Evolutionary conservation across 2,888 invertebrate species (phyloP).

Genomic region (Margaritifera margaritifera): DNA sequence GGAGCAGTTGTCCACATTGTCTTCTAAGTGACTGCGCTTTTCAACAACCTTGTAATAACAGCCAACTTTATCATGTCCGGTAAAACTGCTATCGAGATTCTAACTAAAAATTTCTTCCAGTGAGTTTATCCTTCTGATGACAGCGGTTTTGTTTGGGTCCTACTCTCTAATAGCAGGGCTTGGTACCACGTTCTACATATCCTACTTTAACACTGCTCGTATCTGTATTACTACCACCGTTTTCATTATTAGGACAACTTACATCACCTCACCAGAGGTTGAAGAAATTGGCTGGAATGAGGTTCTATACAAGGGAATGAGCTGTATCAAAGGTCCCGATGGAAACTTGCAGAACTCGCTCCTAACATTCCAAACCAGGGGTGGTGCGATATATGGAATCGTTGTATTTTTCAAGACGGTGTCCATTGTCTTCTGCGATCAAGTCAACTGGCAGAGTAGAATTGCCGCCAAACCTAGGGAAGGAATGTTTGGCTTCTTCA

Average conservation of each 20-base stretch:
- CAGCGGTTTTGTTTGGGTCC: conserved; percentile 51
- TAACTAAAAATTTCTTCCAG: conserved; percentile 48
- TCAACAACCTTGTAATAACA: conserved; percentile 53
- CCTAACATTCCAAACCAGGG: conserved; percentile 55
- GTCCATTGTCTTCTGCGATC: conserved; percentile 55
- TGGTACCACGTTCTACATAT: conserved; percentile 63
- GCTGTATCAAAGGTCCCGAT: conserved; percentile 46
- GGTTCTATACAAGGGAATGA: conserved; percentile 46
- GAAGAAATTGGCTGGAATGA: conserved; percentile 35
- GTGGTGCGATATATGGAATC: conserved; percentile 54
- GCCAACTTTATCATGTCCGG: conserved; percentile 46
- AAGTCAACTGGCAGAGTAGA: conserved; percentile 69
- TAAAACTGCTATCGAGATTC: conserved; percentile 41
- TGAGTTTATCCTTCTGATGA: conserved; percentile 53
- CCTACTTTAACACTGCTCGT: conserved; percentile 57
- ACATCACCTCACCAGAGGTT: conserved; percentile 33
- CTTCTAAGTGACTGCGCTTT: conserved; percentile 51
- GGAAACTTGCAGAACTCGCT: conserved; percentile 51
- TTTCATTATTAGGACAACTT: conserved; percentile 43
- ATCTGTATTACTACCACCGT: conserved; percentile 49
- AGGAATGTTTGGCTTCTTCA: conserved; percentile 65
- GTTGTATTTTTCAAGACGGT: conserved; percentile 49
- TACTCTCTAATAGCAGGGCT: conserved; percentile 54
- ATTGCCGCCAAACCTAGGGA: conserved; percentile 67
- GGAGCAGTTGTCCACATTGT: conserved; percentile 51